Percentiles rank a stretch among this genome's conserved stretches.
Conservation (phyloP, 2,888 invertebrate genomes). For the Brachyptera putata region DNA sequence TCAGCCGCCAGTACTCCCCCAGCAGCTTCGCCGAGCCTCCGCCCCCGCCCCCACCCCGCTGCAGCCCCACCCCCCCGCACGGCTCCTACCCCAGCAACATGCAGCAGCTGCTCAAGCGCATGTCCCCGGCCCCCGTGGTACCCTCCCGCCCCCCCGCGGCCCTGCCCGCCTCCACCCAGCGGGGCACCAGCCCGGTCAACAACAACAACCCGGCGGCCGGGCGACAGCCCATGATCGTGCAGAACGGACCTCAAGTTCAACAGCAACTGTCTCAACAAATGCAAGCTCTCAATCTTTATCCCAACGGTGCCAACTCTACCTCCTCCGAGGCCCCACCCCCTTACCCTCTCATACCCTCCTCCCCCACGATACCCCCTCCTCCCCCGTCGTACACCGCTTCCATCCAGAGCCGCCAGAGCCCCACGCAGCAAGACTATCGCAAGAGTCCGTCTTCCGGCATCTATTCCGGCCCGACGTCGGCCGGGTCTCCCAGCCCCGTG, state of each 20-base stretch:
- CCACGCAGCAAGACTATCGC: conserved; percentile 73
- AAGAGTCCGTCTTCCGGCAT: conserved; percentile 85
- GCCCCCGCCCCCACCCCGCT: conserved; percentile 71
- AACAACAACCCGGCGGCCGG: conserved; percentile 47
- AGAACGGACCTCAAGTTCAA: conserved; percentile 70
- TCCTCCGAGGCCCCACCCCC: conserved; percentile 66
- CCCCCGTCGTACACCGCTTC: conserved; percentile 81
- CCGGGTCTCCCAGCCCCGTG: conserved; percentile 79
- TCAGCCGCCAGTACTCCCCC: conserved; percentile 69
- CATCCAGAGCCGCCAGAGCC: conserved; percentile 82
- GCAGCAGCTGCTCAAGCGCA: conserved; percentile 69
- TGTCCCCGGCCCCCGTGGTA: conserved; percentile 69
- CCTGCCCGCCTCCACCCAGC: conserved; percentile 53
- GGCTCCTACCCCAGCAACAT: conserved; percentile 54
- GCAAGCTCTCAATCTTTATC: conserved; percentile 77
- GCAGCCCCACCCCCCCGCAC: conserved; percentile 63
- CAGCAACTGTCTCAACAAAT: conserved; percentile 86
- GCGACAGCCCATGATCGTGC: conserved; percentile 74
- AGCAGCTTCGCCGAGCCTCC: conserved; percentile 55
- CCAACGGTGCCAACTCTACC: conserved; percentile 46
- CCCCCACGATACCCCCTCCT: conserved; percentile 63
- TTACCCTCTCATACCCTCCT: conserved; percentile 54
- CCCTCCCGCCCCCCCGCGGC: conserved; percentile 36
- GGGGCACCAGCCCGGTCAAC: conserved; percentile 71
- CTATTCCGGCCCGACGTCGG: conserved; percentile 77